Percentiles rank a stretch among this genome's conserved stretches.
These are phyloP conservation scores for Zeuzera pyrina DNA, from an alignment of 2,888 invertebrate species.

Conservation along the genomic window DNA sequence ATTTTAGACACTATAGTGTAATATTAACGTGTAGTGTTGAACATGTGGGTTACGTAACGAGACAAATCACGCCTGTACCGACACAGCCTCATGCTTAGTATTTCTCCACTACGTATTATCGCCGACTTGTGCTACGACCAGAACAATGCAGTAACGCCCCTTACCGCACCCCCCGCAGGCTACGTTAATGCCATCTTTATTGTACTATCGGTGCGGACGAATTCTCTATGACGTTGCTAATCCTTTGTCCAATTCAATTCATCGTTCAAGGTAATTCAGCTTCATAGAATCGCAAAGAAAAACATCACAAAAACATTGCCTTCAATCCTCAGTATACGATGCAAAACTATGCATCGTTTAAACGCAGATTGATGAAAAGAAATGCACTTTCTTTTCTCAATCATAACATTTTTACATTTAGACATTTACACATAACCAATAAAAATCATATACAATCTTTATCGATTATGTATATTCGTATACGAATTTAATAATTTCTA, in stretches of 20 bases:
- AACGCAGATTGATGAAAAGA: no score
- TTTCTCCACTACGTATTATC: background rate
- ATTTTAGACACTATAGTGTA: no score
- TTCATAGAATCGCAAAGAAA: no score
- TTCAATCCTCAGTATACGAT: no score
- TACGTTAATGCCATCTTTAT: constrained; percentile 32
- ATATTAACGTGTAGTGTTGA: constrained; percentile 20
- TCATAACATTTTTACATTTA: no score
- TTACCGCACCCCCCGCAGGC: constrained; percentile 24
- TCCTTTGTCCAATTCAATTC: constrained; percentile 34
- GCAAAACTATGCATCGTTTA: no score
- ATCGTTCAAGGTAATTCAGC: constrained; percentile 24
- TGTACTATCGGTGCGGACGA: constrained; percentile 26
- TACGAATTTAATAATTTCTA: no score
- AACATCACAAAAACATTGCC: no score
- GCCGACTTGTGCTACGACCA: constrained; percentile 10
- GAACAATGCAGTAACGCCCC: constrained; percentile 28
- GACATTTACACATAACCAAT: no score
- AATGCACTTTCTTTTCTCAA: no score
- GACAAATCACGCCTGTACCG: constrained; percentile 22
- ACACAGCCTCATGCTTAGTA: background rate
- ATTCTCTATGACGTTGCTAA: constrained; percentile 26
- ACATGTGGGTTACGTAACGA: constrained; percentile 34
- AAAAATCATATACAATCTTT: no score
- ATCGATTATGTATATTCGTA: no score